Evolutionary conservation across 2,113 vertebrate species (phyloP), one percentile per base, ranked within the genome.

Genomic region (Rhombomys opimus): DNA sequence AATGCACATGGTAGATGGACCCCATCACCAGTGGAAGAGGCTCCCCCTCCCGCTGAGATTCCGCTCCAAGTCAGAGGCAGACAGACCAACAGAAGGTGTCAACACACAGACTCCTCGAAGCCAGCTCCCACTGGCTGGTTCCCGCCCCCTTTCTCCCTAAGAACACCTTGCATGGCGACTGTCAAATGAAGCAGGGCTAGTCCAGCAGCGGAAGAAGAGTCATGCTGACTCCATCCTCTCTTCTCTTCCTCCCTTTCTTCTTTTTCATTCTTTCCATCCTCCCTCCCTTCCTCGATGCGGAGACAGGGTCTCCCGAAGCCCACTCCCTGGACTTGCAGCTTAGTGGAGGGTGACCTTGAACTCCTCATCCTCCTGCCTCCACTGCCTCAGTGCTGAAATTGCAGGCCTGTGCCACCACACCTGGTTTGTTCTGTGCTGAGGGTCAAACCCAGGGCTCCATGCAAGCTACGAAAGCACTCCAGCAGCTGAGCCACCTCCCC

Each of bases 1-100:
- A 97, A 97, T 87, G 91, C 89, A 52, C 73, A 14, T 91, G 12
- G 89, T 96, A 63, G 23, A 63, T 77, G 90, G 82, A 67, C 78
- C 81, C 41, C 35, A 88, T 50, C 87, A 72, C 63, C 41, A 84
- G 41, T 6, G 73, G 63, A 84, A 96, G 61, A 92, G 61, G 87
- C 77, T 88, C 87, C 46, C 70, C 63, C 59, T 91, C 77, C 77
- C 25, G 61, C 81, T n/a, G 61, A 86, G 81, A 72, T 17, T 14
- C 35, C n/a, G n/a, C 57, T 54, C 52, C 78, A 25, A 4, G 41
- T 72, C 84, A 90, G 75, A 96, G 78, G 93, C 78, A 89, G 84
- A 91, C 41, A 92, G 82, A 86, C 85, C 80, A 80, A 89, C 80
- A 68, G 92, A 65, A 63, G 32, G 80, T 89, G 92, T 87, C 86